phyloP scores from a whole-genome alignment of 2,113 vertebrate genomes.

The Parus major region DNA sequence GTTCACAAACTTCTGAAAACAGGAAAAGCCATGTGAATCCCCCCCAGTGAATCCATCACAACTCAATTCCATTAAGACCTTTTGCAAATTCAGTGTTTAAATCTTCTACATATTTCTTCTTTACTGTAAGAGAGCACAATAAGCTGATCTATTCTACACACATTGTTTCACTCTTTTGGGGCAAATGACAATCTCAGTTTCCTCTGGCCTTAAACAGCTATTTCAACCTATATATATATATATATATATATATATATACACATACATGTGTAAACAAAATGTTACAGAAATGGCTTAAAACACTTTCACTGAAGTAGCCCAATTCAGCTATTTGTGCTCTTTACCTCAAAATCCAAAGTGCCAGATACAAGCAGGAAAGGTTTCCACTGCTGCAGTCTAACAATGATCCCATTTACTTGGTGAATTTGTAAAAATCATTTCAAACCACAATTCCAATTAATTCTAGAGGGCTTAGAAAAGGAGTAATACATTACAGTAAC shows the following conservation, averaged over 20 bases:
- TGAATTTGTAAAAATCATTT: constrained; percentile 64
- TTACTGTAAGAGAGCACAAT: not conserved
- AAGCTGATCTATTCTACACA: not conserved
- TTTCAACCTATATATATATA: not conserved
- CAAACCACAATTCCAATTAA: constrained; percentile 55
- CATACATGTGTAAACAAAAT: constrained; percentile 6
- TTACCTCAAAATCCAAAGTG: constrained; percentile 16
- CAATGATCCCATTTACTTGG: constrained; percentile 22
- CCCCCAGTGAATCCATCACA: not conserved
- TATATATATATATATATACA: not conserved
- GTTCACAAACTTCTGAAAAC: not conserved
- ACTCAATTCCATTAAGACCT: not conserved
- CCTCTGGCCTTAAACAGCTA: not conserved
- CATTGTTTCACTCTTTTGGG: not conserved
- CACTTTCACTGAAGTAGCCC: not conserved
- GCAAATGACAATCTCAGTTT: not conserved
- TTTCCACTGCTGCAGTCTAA: constrained; percentile 18
- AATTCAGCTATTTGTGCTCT: constrained; percentile 28
- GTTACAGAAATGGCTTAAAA: not conserved
- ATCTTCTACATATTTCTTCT: not conserved
- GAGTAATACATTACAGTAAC: constrained; percentile 54
- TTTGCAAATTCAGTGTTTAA: constrained; percentile 9
- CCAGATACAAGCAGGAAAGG: constrained; percentile 7
- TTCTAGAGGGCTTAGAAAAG: constrained; percentile 47
- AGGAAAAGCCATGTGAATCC: not conserved